Conservation (phyloP, 2,113 vertebrate genomes). For the Coptodon bakossiorum region DNA sequence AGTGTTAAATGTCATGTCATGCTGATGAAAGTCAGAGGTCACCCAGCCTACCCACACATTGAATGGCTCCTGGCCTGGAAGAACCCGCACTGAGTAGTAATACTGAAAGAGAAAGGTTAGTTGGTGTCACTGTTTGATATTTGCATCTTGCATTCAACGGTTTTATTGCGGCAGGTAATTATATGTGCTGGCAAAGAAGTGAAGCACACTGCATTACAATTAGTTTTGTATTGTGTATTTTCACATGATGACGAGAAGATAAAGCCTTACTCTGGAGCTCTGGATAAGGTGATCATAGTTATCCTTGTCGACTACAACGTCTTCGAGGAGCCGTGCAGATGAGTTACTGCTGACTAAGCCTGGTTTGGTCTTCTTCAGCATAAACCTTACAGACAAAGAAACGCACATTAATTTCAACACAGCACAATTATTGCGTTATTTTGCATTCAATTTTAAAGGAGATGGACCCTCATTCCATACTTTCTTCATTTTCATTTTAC, state of each 20-base stretch:
- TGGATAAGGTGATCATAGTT: slow-evolving; percentile 82
- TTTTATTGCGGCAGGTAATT: not conserved
- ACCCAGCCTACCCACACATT: slow-evolving; percentile 96
- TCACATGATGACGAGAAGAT: not conserved
- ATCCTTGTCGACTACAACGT: slow-evolving; percentile 86
- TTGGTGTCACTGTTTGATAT: not conserved
- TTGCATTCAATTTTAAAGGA: not conserved
- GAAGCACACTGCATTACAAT: not conserved
- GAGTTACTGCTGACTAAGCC: slow-evolving; percentile 81
- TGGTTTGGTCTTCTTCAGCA: slow-evolving; percentile 86
- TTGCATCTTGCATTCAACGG: not conserved
- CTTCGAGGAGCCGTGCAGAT: slow-evolving; percentile 88
- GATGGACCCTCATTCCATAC: not conserved
- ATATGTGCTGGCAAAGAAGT: not conserved
- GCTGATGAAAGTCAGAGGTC: slow-evolving; percentile 87
- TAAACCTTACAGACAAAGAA: slow-evolving; percentile 75
- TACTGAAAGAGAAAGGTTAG: slow-evolving; percentile 73
- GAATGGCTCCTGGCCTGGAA: slow-evolving; percentile 89
- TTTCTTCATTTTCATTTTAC: not conserved
- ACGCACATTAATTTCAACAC: not conserved
- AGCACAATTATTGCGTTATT: not conserved
- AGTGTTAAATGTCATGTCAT: slow-evolving; percentile 78
- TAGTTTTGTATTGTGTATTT: not conserved
- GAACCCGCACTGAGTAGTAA: slow-evolving; percentile 90
- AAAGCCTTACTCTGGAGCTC: slow-evolving; percentile 77